Percentiles rank a stretch among this genome's conserved stretches.
These are phyloP conservation scores for Columbina picui DNA, from an alignment of 2,113 vertebrate species.

Conservation along the genomic window DNA sequence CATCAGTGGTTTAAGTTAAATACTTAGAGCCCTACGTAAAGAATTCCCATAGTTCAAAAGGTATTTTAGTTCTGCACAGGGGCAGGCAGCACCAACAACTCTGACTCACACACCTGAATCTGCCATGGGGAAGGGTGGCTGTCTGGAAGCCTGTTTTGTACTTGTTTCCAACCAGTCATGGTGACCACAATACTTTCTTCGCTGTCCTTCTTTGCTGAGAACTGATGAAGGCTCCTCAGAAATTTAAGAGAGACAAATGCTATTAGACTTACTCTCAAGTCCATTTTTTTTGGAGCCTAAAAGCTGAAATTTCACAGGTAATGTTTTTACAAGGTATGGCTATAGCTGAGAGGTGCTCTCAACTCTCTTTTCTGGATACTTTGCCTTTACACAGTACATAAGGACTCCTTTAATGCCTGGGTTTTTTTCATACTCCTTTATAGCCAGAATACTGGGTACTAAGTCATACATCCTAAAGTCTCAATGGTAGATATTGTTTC, in stretches of 20 bases:
- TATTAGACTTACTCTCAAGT: background rate
- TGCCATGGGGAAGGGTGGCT: background rate
- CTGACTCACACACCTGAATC: background rate
- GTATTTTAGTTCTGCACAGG: background rate
- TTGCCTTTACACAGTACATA: background rate
- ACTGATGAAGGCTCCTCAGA: background rate
- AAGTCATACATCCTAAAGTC: background rate
- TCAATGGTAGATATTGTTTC: background rate
- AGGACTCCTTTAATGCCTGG: background rate
- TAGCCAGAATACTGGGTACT: background rate
- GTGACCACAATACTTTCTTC: background rate
- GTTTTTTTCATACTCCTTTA: background rate
- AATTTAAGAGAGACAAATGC: background rate
- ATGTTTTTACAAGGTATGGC: background rate
- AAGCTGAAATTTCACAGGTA: background rate
- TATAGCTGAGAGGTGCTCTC: background rate
- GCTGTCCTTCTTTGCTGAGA: background rate
- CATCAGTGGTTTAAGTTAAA: background rate
- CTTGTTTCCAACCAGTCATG: background rate
- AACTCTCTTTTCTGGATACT: background rate
- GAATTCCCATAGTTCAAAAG: background rate
- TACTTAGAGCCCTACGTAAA: background rate
- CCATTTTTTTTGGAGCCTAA: background rate
- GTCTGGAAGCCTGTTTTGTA: background rate
- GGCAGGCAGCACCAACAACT: background rate